Percentiles rank a stretch among this genome's conserved stretches.
These are phyloP conservation scores for Scaptomyza reducta DNA, from an alignment of 2,888 invertebrate species.

Conservation along the genomic window DNA sequence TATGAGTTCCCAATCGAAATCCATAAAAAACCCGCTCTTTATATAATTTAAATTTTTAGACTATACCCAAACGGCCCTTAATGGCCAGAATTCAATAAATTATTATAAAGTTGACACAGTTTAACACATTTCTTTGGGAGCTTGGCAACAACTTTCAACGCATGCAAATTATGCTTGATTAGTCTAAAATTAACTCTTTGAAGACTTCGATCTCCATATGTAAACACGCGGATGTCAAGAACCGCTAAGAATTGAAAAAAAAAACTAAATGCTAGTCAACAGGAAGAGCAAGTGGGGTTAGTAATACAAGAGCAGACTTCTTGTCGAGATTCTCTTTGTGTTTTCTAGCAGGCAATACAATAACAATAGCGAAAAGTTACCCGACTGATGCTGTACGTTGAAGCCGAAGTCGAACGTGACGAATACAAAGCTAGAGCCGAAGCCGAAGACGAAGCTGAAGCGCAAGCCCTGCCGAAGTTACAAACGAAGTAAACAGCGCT, in stretches of 20 bases:
- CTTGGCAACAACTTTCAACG: conserved; percentile 25
- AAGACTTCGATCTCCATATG: not conserved
- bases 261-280: conserved; percentile 10
- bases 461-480: conserved; percentile 34
- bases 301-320: conserved; percentile 53
- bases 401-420: conserved; percentile 17
- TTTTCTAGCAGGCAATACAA: conserved; percentile 1
- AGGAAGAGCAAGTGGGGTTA: conserved; percentile 29
- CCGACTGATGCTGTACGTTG: conserved; percentile 42
- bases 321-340: conserved; percentile 36
- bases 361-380: conserved; percentile 23
- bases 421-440: conserved; percentile 9
- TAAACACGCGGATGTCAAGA: conserved; percentile 1
- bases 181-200: not conserved
- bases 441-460: conserved; percentile 27
- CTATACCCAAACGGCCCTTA: conserved; percentile 6
- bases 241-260: conserved; percentile 3
- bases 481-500: conserved; percentile 41
- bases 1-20: conserved; percentile 54
- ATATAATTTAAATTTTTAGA: conserved; percentile 26
- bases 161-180: conserved; percentile 8
- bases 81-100: not conserved
- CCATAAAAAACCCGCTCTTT: conserved; percentile 28
- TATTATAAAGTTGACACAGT: conserved; percentile 6
- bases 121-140: not conserved